Conservation (phyloP, 2,888 invertebrate genomes). For the Escarpia spicata region DNA sequence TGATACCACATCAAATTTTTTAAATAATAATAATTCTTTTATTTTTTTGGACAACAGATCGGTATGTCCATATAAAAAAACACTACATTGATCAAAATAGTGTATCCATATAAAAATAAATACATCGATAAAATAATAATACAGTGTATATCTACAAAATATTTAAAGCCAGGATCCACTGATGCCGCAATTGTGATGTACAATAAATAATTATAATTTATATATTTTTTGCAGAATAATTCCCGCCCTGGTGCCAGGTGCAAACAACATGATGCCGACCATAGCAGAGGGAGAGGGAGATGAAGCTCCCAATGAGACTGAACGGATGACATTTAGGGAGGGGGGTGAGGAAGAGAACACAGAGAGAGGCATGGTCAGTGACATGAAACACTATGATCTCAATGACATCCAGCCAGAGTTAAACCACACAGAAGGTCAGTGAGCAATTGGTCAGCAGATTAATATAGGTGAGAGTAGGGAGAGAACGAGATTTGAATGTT, state of each 20-base stretch:
- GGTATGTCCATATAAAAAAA: too few species aligned
- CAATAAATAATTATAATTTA: too few species aligned
- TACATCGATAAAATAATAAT: too few species aligned
- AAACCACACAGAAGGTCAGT: background rate
- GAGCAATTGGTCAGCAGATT: background rate
- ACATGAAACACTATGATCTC: background rate
- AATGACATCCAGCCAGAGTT: background rate
- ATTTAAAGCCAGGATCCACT: too few species aligned
- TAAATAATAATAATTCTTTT: too few species aligned
- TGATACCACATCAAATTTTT: too few species aligned
- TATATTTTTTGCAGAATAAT: background rate
- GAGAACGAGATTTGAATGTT: background rate
- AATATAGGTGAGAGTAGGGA: background rate
- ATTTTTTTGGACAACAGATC: too few species aligned
- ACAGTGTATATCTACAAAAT: too few species aligned
- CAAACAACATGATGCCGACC: background rate
- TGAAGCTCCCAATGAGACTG: background rate
- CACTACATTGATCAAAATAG: too few species aligned
- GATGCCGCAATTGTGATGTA: too few species aligned
- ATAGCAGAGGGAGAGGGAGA: conserved; percentile 13
- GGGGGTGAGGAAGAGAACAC: background rate
- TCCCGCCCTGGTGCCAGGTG: background rate
- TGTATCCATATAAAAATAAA: too few species aligned
- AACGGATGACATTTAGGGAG: background rate
- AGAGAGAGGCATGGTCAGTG: background rate